These are phyloP conservation scores for Candoia aspera DNA, from an alignment of 2,113 vertebrate species.

Conservation along the genomic window DNA sequence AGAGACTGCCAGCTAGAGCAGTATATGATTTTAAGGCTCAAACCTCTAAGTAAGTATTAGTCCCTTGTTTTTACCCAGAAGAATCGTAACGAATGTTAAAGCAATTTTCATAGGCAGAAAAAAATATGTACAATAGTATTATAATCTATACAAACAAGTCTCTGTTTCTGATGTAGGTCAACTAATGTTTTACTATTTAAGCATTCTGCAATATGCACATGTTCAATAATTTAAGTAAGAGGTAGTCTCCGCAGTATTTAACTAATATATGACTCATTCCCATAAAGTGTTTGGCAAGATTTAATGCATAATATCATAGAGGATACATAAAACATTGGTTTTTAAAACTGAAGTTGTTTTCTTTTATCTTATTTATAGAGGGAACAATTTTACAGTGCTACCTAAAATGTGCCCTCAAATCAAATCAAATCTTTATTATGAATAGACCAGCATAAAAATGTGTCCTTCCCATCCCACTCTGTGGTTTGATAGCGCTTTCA, in stretches of 20 bases:
- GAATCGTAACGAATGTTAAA: not conserved
- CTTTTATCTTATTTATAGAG: not conserved
- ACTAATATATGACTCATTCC: not conserved
- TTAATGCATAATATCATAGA: not conserved
- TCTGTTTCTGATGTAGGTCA: not conserved
- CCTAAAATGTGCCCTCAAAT: too few relatives aligned
- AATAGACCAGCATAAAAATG: too few relatives aligned
- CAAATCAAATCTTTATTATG: too few relatives aligned
- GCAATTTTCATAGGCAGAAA: not conserved
- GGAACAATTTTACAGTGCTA: not conserved
- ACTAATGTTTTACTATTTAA: not conserved
- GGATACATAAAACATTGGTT: not conserved
- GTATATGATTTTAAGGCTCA: slow-evolving; percentile 99
- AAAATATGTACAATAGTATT: not conserved
- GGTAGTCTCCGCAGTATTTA: not conserved
- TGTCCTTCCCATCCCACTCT: too few relatives aligned
- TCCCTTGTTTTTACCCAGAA: not conserved
- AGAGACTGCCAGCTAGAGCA: slow-evolving; percentile 95
- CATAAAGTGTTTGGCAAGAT: not conserved
- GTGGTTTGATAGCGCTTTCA: too few relatives aligned
- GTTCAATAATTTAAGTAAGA: slow-evolving; percentile 1
- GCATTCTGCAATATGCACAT: not conserved
- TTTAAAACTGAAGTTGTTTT: not conserved
- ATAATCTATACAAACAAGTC: not conserved
- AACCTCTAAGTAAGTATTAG: slow-evolving; percentile 92